These are phyloP conservation scores for Prunella strophiata DNA, from an alignment of 2,797 vertebrate genomes.

Conservation along the genomic window DNA sequence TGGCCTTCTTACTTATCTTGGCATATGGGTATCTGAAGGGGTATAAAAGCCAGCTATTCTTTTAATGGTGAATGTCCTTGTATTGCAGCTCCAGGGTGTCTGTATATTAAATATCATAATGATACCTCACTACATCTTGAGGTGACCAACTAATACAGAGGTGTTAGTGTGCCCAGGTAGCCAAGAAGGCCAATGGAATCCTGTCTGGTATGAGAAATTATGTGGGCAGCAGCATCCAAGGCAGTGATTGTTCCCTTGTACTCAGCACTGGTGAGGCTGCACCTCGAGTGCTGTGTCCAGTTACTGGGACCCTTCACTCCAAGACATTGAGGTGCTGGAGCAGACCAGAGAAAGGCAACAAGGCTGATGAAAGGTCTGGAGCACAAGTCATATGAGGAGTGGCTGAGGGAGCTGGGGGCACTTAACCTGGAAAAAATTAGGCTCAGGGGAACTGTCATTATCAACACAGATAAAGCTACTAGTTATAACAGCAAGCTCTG, in stretches of 20 bases:
- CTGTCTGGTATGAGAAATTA: not conserved
- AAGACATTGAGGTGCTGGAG: not conserved
- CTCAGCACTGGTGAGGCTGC: not conserved
- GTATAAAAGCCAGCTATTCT: not conserved
- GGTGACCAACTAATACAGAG: not conserved
- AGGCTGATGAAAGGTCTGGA: not conserved
- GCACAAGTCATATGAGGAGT: not conserved
- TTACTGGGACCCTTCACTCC: not conserved
- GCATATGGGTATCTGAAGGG: not conserved
- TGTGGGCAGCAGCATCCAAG: not conserved
- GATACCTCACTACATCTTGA: not conserved
- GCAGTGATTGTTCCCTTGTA: not conserved
- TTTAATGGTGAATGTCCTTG: not conserved
- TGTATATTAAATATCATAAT: not conserved
- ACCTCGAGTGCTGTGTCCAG: not conserved
- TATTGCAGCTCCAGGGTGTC: not conserved
- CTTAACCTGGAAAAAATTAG: not conserved
- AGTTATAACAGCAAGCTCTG: too few species aligned
- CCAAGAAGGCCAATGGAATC: not conserved
- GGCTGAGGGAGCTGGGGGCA: not conserved
- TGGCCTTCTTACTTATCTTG: not conserved
- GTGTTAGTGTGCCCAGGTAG: not conserved
- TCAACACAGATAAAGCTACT: too few species aligned
- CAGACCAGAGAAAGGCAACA: not conserved
- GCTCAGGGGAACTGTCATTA: fast-evolving